phyloP scores from a whole-genome alignment of 2,888 invertebrate species.

The Apodemia duryi region DNA sequence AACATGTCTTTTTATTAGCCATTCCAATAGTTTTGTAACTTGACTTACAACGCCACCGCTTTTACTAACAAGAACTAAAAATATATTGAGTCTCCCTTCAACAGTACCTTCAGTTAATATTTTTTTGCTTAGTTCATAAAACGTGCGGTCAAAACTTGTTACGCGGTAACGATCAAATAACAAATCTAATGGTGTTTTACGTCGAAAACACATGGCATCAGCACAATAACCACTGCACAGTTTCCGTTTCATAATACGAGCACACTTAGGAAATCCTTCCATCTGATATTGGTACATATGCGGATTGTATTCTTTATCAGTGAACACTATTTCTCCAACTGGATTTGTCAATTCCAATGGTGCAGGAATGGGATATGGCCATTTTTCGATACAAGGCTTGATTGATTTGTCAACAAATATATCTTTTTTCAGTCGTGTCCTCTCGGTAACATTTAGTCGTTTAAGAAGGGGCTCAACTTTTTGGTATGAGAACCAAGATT shows the following conservation, averaged over 20 bases:
- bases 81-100: constrained; percentile 51
- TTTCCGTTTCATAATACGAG: too few relatives aligned
- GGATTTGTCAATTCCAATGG: constrained; percentile 21
- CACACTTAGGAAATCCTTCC: too few relatives aligned
- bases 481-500: constrained; percentile 44
- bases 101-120: constrained; percentile 41
- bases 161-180: constrained; percentile 55
- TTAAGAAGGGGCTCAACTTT: constrained; percentile 48
- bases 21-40: constrained; percentile 42
- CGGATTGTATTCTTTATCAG: constrained; percentile 30
- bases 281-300: background rate
- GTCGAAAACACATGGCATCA: too few relatives aligned
- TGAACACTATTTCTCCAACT: constrained; percentile 39
- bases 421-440: constrained; percentile 42
- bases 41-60: constrained; percentile 46
- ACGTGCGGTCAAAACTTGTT: constrained; percentile 44
- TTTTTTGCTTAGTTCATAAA: constrained; percentile 45
- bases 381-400: constrained; percentile 37
- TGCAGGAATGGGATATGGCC: constrained; percentile 40
- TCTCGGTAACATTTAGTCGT: constrained; percentile 37
- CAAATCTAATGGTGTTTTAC: constrained; percentile 41
- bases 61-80: constrained; percentile 59
- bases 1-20: constrained; percentile 39
- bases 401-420: constrained; percentile 48
- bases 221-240: too few relatives aligned